Base-by-base conservation (phyloP, 2,797 vertebrate species). In the Petrocephalus sullivani region DNA sequence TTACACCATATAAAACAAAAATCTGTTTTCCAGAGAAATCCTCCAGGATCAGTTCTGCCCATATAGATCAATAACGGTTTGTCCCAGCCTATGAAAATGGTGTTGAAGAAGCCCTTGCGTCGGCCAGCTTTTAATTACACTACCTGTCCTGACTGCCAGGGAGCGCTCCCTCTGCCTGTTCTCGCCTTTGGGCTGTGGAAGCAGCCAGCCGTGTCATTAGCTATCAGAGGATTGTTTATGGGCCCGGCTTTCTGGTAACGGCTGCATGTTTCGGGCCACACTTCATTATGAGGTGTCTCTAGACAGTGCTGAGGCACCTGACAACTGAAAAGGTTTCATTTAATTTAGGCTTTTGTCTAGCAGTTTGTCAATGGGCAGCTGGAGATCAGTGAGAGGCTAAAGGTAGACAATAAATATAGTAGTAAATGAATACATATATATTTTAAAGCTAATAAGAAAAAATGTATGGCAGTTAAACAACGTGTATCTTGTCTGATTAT, bases 131-230 rank as follows among this genome's bases (percentile, higher is more conserved):
- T 54, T 83, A 54, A 51, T 83, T 49, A 83, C 81, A 51, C 53
- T 49, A 83, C 81, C 51, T 83, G 81, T 83, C 81, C 41, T 51
- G 46, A 53, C 81, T 90, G 92, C 93, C 81, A 64, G 81, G 23
- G 12, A 58, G 41, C 51, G 41, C 87, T 67, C 46, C 37, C n/a
- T 5, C 46, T 9, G 19, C 21, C 86, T 49, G 12, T 57, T 83
- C 54, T 86, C 84, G 57, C 84, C 84, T 86, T 84, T 49, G 23
- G 71, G 92, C 91, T 96, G 94, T 94, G 91, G 94, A 94, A 92
- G 91, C 92, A 94, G 92, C 94, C 95, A 95, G 94, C 94, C 95
- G 93, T 96, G 95, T 94, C 95, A 96, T 96, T 95, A 96, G 95
- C 95, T 96, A 95, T 96, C 96, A 96, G 92, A 89, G 93, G 93